A percentile compares a stretch with the other conserved stretches of the same genome.
phyloP scores from a whole-genome alignment of 2,113 vertebrate species.

The Cricetomys ansorgei region DNA sequence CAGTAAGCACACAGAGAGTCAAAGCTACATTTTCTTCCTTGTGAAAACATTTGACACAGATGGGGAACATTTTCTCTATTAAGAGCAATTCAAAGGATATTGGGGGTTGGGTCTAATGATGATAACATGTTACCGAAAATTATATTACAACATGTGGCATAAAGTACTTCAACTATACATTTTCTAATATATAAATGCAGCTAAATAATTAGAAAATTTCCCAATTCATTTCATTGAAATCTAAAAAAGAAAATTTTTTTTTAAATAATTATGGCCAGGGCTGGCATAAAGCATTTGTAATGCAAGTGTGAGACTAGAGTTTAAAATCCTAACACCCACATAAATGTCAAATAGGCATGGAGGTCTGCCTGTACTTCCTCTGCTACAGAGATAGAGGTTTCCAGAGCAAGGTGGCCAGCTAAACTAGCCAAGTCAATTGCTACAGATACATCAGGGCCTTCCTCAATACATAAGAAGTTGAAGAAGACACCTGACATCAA shows the following conservation, averaged over 20 bases:
- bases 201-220: not conserved
- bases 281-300: not conserved
- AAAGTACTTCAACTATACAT: not conserved
- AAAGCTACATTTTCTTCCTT: slow-evolving; percentile 1
- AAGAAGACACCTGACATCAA: not conserved
- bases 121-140: not conserved
- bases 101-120: not conserved
- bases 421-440: too few relatives aligned
- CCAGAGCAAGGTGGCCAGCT: too few relatives aligned
- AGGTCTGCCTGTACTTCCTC: not conserved
- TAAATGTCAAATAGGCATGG: not conserved
- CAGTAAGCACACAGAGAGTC: not conserved
- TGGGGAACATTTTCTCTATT: not conserved
- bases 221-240: not conserved
- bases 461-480: not conserved
- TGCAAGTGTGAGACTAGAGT: not conserved
- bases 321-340: not conserved
- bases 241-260: not conserved
- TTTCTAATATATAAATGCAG: slow-evolving; percentile 3
- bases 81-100: not conserved
- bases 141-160: not conserved
- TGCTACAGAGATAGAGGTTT: not conserved
- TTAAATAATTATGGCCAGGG: not conserved
- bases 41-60: not conserved
- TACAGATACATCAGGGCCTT: too few relatives aligned